phyloP scores from a whole-genome alignment of 2,797 vertebrate genomes.

The Silurus lanzhouensis region DNA sequence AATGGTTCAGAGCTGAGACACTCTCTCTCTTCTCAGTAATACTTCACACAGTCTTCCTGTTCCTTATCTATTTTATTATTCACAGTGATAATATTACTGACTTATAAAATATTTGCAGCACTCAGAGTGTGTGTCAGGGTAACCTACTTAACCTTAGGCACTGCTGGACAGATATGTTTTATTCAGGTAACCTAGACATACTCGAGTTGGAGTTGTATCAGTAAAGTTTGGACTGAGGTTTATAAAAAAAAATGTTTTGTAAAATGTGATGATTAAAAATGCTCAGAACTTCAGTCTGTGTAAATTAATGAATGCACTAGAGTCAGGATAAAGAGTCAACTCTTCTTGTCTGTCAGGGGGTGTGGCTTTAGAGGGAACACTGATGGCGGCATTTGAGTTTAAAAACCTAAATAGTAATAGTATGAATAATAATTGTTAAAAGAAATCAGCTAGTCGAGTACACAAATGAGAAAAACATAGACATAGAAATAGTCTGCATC shows the following conservation, averaged over 20 bases:
- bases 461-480: not conserved
- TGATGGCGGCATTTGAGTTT: not conserved
- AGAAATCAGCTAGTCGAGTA: not conserved
- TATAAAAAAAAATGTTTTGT: too few species aligned
- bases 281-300: not conserved
- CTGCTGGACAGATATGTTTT: conserved; percentile 17
- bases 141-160: conserved; percentile 23
- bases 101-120: conserved; percentile 40
- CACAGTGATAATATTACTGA: conserved; percentile 34
- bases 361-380: not conserved
- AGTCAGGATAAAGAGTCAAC: not conserved
- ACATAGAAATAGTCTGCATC: not conserved
- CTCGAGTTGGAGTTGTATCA: not conserved
- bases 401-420: not conserved
- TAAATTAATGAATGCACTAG: not conserved
- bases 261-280: too few species aligned
- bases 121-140: not conserved
- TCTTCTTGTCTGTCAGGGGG: too few species aligned
- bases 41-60: conserved; percentile 25
- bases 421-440: not conserved
- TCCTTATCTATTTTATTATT: conserved; percentile 26
- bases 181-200: conserved; percentile 28
- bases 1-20: conserved; percentile 18
- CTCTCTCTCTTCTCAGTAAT: conserved; percentile 23
- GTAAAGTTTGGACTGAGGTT: not conserved